Conservation (phyloP, 2,888 invertebrate species). For the Eulithis testata region DNA sequence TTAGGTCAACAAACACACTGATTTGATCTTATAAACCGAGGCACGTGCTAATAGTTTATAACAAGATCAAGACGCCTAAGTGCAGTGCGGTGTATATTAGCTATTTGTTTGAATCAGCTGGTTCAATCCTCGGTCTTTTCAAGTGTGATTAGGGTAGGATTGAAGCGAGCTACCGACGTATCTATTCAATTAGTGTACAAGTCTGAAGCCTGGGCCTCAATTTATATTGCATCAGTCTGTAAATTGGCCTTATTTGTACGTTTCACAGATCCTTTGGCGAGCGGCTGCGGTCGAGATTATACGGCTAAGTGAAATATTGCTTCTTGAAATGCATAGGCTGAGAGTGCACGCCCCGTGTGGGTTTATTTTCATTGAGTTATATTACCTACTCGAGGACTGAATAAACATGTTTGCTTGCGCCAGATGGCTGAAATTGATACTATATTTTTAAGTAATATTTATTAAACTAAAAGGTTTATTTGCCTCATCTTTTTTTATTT, state of each 20-base stretch:
- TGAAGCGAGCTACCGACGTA: constrained; percentile 78
- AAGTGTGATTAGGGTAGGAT: constrained; percentile 79
- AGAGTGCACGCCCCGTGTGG: constrained; percentile 10
- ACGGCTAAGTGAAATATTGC: constrained; percentile 63
- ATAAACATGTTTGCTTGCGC: constrained; percentile 7
- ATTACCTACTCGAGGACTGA: constrained; percentile 41
- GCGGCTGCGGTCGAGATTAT: constrained; percentile 54
- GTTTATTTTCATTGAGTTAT: constrained; percentile 26
- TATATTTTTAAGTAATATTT: no score
- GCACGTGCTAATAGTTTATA: constrained; percentile 40
- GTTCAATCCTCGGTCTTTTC: constrained; percentile 72
- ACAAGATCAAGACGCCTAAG: constrained; percentile 65
- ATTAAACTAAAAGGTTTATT: no score
- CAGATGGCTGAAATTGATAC: constrained; percentile 44
- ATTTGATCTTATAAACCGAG: background rate
- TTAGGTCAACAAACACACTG: no score
- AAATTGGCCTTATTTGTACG: constrained; percentile 74
- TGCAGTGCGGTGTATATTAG: constrained; percentile 74
- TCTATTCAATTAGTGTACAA: constrained; percentile 81
- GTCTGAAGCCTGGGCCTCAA: constrained; percentile 65
- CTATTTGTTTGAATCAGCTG: constrained; percentile 59
- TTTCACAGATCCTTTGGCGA: constrained; percentile 49
- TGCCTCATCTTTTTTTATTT: no score
- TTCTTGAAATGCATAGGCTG: constrained; percentile 47
- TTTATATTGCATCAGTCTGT: constrained; percentile 72